phyloP scores from a whole-genome alignment of 2,888 invertebrate genomes.

The Hydrotaea cyrtoneurina region DNA sequence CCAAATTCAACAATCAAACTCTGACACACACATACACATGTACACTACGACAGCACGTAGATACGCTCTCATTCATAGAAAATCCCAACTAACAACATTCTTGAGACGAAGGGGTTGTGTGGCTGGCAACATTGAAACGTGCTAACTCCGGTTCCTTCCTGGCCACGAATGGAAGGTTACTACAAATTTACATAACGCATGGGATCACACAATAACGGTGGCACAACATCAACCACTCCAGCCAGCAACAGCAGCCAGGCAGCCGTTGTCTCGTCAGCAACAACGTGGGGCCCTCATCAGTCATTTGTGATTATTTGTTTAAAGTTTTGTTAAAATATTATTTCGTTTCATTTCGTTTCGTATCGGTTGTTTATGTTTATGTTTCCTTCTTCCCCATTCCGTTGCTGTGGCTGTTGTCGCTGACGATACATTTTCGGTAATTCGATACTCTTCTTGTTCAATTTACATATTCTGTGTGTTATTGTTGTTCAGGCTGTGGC shows the following conservation, averaged over 20 bases:
- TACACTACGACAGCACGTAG: neutral
- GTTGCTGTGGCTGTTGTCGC: neutral
- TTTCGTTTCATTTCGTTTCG: constrained; percentile 38
- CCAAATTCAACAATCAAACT: constrained; percentile 13
- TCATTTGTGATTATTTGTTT: constrained; percentile 49
- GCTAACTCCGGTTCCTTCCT: neutral
- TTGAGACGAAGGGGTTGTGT: constrained; percentile 16
- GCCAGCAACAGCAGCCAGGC: neutral
- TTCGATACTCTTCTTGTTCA: constrained; percentile 57
- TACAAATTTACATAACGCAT: constrained; percentile 24
- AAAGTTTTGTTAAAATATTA: constrained; percentile 54
- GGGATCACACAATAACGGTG: neutral
- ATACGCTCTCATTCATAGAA: constrained; percentile 3
- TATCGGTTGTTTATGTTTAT: constrained; percentile 44
- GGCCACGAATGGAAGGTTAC: neutral
- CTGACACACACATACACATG: neutral
- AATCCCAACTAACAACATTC: neutral
- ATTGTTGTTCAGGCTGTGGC: neutral
- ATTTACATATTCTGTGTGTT: constrained; percentile 30
- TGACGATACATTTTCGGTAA: constrained; percentile 39
- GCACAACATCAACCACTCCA: neutral
- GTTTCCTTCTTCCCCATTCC: neutral
- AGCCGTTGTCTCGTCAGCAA: neutral
- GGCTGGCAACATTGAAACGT: neutral
- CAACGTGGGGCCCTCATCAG: constrained; percentile 10